Evolutionary conservation across 2,888 invertebrate species (phyloP), one percentile per base, ranked within the genome.

Genomic region (Tridacna gigas): DNA sequence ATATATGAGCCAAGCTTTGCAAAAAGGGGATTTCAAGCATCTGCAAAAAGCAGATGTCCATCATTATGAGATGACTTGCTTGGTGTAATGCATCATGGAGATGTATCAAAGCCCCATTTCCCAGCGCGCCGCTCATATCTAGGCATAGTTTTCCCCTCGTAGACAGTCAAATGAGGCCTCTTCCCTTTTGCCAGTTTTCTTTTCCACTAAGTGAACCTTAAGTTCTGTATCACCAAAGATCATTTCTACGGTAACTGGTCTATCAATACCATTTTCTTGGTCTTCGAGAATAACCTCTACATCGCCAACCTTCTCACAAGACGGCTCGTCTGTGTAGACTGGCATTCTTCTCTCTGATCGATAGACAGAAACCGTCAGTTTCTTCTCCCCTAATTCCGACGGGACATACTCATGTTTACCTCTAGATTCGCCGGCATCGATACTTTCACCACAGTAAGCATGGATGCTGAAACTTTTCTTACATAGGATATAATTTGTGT

Each of bases 171-270:
- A 83, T 26, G 65, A 60, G 20, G 86, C 88, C 37, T 80, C 63
- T 13, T 78, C 83, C 9, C 71, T 37, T 20, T 83, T 74, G 26
- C 84, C 85, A 0, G 86, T 84, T 13, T 83, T 80, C 18, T 74
- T 77, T 28, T 89, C 88, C 13, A 65, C 51, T 0, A 83, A 84
- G 13, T 80, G 74, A 11, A 86, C 79, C 0, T 82, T 77, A 13
- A 90, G 65, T 67, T 90, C 90, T 1, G 88, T 86, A 25, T 84
- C 82, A 0, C 90, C 90, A 77, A 89, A 90, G 0, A 80, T 79
- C 51, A 90, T 80, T 74, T 84, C 83, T n/a, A 89, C 84, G 0
- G 63, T 61, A 0, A 90, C 84, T 13, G 83, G 80, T 66, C 83
- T 74, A n/a, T 86, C 74, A 48, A 82, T 67, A 5, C 86, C 86